Evolutionary conservation across 2,888 invertebrate genomes (phyloP), one percentile per base, ranked within the genome.

Genomic region (Panorpa germanica): DNA sequence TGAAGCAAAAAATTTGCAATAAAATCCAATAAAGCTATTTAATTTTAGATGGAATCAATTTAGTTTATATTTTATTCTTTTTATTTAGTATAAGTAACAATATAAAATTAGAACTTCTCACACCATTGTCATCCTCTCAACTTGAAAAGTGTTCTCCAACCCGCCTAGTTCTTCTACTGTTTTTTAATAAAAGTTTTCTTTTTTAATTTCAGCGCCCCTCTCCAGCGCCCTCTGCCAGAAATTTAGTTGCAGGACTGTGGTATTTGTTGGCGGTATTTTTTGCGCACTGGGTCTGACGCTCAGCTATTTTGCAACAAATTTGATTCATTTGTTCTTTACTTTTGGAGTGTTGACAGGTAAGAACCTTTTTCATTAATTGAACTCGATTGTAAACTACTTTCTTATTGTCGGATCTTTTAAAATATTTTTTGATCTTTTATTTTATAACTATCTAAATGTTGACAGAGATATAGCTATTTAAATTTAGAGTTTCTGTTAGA

Each of bases 211-310:
- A 65, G 76, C 76, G 2, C 77, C 77, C 0, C 54, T 77, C 1
- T 74, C 76, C 0, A 76, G 76, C 34, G 73, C 74, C 8, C 53
- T 77, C 2, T 76, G 76, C 40, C 75, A 75, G 48, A 62, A 61
- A 39, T 69, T 67, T 44, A 68, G 69, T 2, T 76, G 76, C 37
- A 60, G 75, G 1, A 51, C 66, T 3, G 76, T 77, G 2, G 75
- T 75, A 21, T 74, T 76, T 47, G 59, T 68, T 31, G 76, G 77
- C 0, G 77, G 76, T 0, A 50, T 76, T 26, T 73, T 74, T 48
- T 75, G 75, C 42, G 70, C 70, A 1, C 56, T 70, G 2, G 76
- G 76, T 9, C 61, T 77, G 28, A 68, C 70, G 1, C 52, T 71
- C 10, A 72, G 72, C 24, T 75, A 64, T 48, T 74, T 75, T 48